Base-by-base conservation (phyloP, 2,888 invertebrate species). In the Tupiocoris notatus region DNA sequence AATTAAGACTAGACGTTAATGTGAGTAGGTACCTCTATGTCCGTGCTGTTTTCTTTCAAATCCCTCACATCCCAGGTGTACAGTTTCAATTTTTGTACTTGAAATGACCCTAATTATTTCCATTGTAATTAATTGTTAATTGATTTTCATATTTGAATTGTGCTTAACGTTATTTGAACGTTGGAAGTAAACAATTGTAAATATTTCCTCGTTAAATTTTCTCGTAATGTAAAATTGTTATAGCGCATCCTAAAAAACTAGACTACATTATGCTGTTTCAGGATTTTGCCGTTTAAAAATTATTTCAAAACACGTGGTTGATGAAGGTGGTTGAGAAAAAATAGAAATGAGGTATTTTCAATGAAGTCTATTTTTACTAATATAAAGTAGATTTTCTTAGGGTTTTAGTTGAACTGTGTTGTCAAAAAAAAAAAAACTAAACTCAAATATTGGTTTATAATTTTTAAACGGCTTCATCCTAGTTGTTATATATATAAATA, bases 131-230 rank as follows among this genome's bases (percentile, higher is more conserved):
- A 39, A 39, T 3, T 12, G 39, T 39, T 39, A 12, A 39, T 7
- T 7, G 12, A 7, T 39, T 39, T 39, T 39, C 39, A 39, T 39
- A 7, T 39, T 39, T 39, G 6, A 12, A 39, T 39, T 67, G 3
- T 12, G 39, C 39, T 7, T 39, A 39, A 12, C 6, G 39, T 39
- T 39, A 39, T 7, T 39, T 39, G 39, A 39, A 39, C 39, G 39
- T 39, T 67, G 67, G 67, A 70, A 70, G 70, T 70, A 21, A 57
- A 25, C 23, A 67, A 70, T 23, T 77, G 75, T 75, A 77, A 70
- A 77, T 77, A 77, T 66, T 75, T 77, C 64, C 75, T 75, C 75
- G 75, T 77, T 70, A 77, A 63, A 77, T 58, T 22, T 77, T 77
- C 61, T 59, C 54, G 75, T 70, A 59, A 62, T 77, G 74, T 70